Conservation (phyloP, 2,888 invertebrate species). For the Eucera pruinosa region DNA sequence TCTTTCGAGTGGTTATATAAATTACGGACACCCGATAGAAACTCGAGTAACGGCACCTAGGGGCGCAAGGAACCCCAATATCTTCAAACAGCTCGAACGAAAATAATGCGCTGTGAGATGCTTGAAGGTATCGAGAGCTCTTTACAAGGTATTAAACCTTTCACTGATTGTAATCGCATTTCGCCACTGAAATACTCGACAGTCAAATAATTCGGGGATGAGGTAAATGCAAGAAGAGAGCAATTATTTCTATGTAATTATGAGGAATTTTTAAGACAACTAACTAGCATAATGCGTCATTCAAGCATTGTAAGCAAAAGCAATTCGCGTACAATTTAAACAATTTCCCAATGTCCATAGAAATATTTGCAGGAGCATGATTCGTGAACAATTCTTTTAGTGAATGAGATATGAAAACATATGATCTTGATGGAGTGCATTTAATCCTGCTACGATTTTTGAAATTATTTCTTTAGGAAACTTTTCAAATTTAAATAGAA, state of each 20-base stretch:
- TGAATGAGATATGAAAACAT: too few species aligned
- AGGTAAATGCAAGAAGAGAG: neutral
- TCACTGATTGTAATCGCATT: slow-evolving; percentile 33
- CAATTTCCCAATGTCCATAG: too few species aligned
- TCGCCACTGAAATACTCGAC: neutral
- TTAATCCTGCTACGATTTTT: too few species aligned
- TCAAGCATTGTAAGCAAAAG: too few species aligned
- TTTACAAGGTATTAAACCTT: slow-evolving; percentile 29
- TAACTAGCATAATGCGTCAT: too few species aligned
- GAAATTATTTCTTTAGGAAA: too few species aligned
- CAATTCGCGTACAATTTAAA: too few species aligned
- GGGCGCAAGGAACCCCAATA: slow-evolving; percentile 33
- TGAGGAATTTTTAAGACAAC: neutral
- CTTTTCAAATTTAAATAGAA: too few species aligned
- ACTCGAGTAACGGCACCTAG: slow-evolving; percentile 46
- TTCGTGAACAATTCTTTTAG: too few species aligned
- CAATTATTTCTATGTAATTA: neutral
- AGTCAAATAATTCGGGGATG: too few species aligned
- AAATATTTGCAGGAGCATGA: too few species aligned
- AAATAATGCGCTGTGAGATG: slow-evolving; percentile 36
- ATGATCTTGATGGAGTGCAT: too few species aligned
- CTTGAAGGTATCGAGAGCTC: slow-evolving; percentile 22
- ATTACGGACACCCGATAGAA: slow-evolving; percentile 59
- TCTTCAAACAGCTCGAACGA: slow-evolving; percentile 43
- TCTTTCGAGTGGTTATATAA: slow-evolving; percentile 63